phyloP scores from a whole-genome alignment of 2,797 vertebrate species.

The Sylvia borin region DNA sequence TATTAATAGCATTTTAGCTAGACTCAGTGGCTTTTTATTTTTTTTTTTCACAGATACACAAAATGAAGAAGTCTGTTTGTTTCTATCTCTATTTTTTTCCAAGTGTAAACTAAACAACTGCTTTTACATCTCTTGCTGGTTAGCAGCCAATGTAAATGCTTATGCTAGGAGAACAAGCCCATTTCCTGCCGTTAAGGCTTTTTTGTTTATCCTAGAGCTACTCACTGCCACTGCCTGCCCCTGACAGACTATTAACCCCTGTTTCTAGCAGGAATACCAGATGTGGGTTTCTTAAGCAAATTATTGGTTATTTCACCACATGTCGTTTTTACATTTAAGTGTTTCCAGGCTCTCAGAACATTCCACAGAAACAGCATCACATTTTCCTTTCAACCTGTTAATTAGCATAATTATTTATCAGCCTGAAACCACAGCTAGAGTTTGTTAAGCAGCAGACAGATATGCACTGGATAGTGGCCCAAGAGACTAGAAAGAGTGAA shows the following conservation, averaged over 20 bases:
- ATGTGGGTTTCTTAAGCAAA: slow-evolving; percentile 94
- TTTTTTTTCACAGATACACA: slow-evolving; percentile 20
- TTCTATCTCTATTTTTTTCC: slow-evolving; percentile 57
- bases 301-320: slow-evolving; percentile 90
- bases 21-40: background rate
- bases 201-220: slow-evolving; percentile 88
- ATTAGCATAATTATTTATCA: slow-evolving; percentile 89
- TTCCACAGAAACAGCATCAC: slow-evolving; percentile 89
- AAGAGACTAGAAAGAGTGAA: slow-evolving; percentile 22
- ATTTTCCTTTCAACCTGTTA: slow-evolving; percentile 87
- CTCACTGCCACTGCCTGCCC: slow-evolving; percentile 84
- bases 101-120: slow-evolving; percentile 84
- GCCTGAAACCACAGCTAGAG: slow-evolving; percentile 71
- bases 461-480: slow-evolving; percentile 28
- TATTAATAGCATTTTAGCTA: background rate
- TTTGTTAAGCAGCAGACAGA: slow-evolving; percentile 66
- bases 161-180: slow-evolving; percentile 87
- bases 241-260: slow-evolving; percentile 87
- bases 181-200: slow-evolving; percentile 93
- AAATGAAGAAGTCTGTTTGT: slow-evolving; percentile 65
- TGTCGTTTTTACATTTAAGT: slow-evolving; percentile 89
- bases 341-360: slow-evolving; percentile 92
- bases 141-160: slow-evolving; percentile 89
- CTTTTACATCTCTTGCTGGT: slow-evolving; percentile 83
- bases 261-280: slow-evolving; percentile 86